Conservation (phyloP, 1,140 invertebrate genomes). For the Sitobion miscanthi region DNA sequence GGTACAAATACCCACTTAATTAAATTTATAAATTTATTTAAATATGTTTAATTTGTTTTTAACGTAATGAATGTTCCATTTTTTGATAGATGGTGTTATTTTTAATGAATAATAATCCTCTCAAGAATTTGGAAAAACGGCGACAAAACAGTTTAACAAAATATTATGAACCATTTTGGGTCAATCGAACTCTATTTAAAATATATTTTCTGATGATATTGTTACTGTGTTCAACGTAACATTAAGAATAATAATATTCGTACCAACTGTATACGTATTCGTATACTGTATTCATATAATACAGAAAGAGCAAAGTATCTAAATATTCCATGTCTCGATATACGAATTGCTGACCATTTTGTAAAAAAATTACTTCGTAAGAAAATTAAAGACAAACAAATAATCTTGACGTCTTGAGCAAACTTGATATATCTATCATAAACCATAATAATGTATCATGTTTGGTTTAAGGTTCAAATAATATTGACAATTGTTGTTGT, state of each 20-base stretch:
- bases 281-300: neutral
- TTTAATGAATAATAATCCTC: no score
- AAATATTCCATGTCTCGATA: neutral
- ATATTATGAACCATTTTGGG: neutral
- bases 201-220: neutral
- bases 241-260: neutral
- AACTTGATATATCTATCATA: neutral
- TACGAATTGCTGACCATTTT: neutral
- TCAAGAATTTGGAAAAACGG: neutral
- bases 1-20: neutral
- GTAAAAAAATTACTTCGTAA: neutral
- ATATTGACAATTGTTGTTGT: neutral
- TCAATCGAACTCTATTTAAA: neutral
- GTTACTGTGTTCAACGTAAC: neutral
- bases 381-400: constrained; percentile 6
- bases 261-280: neutral
- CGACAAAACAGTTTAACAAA: neutral
- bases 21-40: no score
- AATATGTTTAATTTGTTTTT: neutral
- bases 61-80: neutral
- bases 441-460: neutral
- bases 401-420: neutral
- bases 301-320: neutral
- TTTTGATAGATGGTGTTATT: no score
- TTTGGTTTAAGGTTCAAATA: neutral